Percentiles rank a stretch among this genome's conserved stretches.
These are phyloP conservation scores for Ophioderma brevispina DNA, from an alignment of 35 echinoderm and acorn worm species.

Conservation along the genomic window DNA sequence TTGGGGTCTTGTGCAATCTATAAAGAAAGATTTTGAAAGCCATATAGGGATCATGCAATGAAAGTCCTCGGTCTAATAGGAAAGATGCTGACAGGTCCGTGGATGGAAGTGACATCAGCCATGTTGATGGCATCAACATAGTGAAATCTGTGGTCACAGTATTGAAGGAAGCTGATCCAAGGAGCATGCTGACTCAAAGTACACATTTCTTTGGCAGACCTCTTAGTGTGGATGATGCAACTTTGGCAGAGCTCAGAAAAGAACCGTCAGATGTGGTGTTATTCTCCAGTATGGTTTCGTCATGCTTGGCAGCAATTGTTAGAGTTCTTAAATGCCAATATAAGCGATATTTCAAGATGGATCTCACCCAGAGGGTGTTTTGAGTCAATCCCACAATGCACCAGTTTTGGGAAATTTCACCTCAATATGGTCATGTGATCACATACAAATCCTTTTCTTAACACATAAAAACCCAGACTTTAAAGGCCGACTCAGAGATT, in stretches of 20 bases:
- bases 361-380: no score
- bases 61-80: conserved; percentile 31
- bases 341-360: neutral
- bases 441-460: no score
- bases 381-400: no score
- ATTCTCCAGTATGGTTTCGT: neutral
- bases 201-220: conserved; percentile 15
- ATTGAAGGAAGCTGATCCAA: conserved; percentile 9
- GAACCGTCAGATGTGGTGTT: neutral
- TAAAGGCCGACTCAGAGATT: no score
- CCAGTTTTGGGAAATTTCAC: no score
- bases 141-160: neutral
- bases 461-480: no score
- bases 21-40: conserved; percentile 12
- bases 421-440: no score
- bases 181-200: neutral
- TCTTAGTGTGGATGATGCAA: neutral
- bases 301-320: neutral
- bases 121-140: conserved; percentile 31
- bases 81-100: conserved; percentile 37
- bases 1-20: neutral
- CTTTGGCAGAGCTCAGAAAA: neutral
- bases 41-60: conserved; percentile 16
- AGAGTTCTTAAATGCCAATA: neutral
- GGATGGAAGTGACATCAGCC: conserved; percentile 16